Percentiles rank a stretch among this genome's conserved stretches.
phyloP scores from a whole-genome alignment of 2,888 invertebrate genomes.

The Phymatocera aterrima region DNA sequence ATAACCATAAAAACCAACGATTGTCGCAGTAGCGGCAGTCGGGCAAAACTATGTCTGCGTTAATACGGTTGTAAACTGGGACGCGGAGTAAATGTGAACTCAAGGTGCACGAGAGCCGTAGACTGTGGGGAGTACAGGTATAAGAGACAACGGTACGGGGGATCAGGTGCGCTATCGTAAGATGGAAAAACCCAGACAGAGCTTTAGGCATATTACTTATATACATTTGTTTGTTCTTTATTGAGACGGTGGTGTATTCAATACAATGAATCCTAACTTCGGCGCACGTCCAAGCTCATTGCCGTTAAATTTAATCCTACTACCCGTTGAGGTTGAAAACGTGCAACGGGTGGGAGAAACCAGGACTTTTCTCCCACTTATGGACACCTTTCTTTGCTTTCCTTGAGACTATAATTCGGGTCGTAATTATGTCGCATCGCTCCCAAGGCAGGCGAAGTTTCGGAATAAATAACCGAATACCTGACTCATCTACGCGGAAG shows the following conservation, averaged over 20 bases:
- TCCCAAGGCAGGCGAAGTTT: background rate
- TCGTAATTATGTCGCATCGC: background rate
- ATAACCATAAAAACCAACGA: background rate
- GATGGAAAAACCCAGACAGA: slow-evolving; percentile 18
- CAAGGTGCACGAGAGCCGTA: too few relatives aligned
- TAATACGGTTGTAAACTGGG: background rate
- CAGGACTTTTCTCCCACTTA: slow-evolving; percentile 8
- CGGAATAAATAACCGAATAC: background rate
- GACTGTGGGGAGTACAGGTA: background rate
- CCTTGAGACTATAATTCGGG: background rate
- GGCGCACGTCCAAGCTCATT: slow-evolving; percentile 1
- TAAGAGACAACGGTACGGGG: background rate
- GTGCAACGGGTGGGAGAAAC: slow-evolving; percentile 13
- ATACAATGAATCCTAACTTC: background rate
- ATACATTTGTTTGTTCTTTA: slow-evolving; percentile 21
- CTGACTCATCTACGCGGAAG: background rate
- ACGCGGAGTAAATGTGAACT: background rate
- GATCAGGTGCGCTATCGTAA: slow-evolving; percentile 4
- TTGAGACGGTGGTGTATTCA: background rate
- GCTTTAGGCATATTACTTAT: slow-evolving; percentile 18
- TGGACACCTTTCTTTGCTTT: background rate
- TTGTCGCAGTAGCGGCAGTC: too few relatives aligned
- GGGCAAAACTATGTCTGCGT: background rate
- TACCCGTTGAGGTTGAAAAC: background rate
- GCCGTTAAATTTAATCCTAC: slow-evolving; percentile 9